phyloP scores from a whole-genome alignment of 1,140 invertebrate species.

The Sycophaga agraensis region DNA sequence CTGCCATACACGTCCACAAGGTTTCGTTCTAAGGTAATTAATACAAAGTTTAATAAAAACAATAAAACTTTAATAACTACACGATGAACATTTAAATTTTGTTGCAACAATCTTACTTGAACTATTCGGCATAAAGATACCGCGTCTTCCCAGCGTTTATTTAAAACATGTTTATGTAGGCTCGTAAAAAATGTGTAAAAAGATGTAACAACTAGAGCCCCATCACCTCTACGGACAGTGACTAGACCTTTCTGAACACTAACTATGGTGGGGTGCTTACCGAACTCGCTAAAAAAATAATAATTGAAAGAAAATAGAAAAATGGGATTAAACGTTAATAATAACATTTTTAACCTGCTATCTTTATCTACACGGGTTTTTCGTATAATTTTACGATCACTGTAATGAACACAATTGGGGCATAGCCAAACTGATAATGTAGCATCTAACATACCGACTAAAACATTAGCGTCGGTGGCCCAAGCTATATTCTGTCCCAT shows the following conservation, averaged over 20 bases:
- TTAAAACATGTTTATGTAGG: conserved; percentile 65
- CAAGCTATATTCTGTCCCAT: conserved; percentile 81
- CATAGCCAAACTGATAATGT: conserved; percentile 85
- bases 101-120: conserved; percentile 59
- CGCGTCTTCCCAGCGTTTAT: conserved; percentile 74
- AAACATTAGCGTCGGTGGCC: conserved; percentile 81
- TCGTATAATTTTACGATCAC: conserved; percentile 72
- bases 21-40: conserved; percentile 66
- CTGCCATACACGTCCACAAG: conserved; percentile 88
- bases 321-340: background rate
- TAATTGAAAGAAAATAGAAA: conserved; percentile 1
- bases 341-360: conserved; percentile 60
- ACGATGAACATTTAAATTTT: too few relatives aligned
- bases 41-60: background rate
- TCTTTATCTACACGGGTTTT: conserved; percentile 68
- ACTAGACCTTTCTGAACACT: conserved; percentile 80
- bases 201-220: conserved; percentile 65
- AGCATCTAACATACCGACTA: conserved; percentile 80
- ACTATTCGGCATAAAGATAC: conserved; percentile 75
- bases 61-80: too few relatives aligned
- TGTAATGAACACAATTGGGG: conserved; percentile 62
- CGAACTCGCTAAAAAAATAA: conserved; percentile 68
- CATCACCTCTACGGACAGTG: conserved; percentile 71
- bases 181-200: conserved; percentile 70
- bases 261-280: conserved; percentile 74